Base-by-base conservation (phyloP, 92 coral and sea anemone species). In the Chrysogorgia sp. region DNA sequence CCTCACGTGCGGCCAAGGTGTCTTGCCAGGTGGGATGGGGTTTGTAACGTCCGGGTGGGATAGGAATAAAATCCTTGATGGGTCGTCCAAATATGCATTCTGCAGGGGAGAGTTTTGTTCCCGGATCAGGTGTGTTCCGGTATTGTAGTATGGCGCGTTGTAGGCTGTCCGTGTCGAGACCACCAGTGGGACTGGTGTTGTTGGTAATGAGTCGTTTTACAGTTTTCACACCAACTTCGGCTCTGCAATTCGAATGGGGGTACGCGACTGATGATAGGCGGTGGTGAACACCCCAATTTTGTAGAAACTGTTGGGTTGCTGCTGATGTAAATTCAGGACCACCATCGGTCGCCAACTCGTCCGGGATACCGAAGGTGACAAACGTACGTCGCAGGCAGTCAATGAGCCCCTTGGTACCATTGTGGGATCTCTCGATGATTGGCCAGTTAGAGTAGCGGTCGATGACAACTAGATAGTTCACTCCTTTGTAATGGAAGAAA, bases 211-310 rank as follows among this genome's bases (percentile, higher is more conserved):
- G 24, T 14, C 85, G 68, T 34, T 80, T 80, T 3, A 69, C 53
- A n/a, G 85, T 80, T 52, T 80, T 80, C 61, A 80, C 85, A 24
- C 56, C 85, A 17, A 80, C 28, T 32, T 80, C 85, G 20, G 85
- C 85, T 20, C 85, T 40, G 67, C 85, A 47, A 41, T 80, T 80
- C 6, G 80, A 67, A 34, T 79, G 84, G 14, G 78, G 84, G n/a
- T n/a, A 66, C 32, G 63, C 81, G 72, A 75, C 75, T 8, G 81
- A 75, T 55, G 81, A 75, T 14, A 75, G 75, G 17, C 81, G 83
- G 45, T 79, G 83, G 64, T 47, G 64, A 66, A n/a, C n/a, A 15
- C 84, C 84, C 84, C 84, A 79, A 30, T 65, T 45, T 22, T 68
- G 40, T 3, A 79, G 80, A 53, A 66, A 80, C 25, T 69, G 63